Base-by-base conservation (phyloP, 2,888 invertebrate genomes). In the Sinohyriopsis cumingii region DNA sequence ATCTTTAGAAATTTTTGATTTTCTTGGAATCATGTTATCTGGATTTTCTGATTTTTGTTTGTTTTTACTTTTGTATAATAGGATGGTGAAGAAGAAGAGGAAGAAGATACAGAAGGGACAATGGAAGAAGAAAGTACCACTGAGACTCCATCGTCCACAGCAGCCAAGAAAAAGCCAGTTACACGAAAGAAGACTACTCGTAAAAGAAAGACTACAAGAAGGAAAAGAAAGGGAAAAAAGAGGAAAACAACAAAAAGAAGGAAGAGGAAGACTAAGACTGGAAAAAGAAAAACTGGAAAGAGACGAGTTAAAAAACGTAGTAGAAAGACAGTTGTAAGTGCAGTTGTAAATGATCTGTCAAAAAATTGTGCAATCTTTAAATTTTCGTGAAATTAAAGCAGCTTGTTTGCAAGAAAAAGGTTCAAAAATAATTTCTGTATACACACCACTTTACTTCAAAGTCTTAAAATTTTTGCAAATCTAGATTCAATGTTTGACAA, bases 181-280 rank as follows among this genome's bases (percentile, higher is more conserved):
- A 64, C 67, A n/a, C 77, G 69, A 19, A 80, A 69, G 55, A 78
- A 71, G 69, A 65, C 71, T 68, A 68, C 68, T 19, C 60, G 45
- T 25, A 78, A 69, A 56, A 71, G 67, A 53, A 76, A 70, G 68
- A 80, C 70, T 60, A 68, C 73, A 28, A 74, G 75, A 24, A 78
- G 75, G 62, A 69, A 76, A 55, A 77, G 68, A 60, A 66, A 68
- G 55, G 73, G 75, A 64, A 75, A 78, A 71, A 77, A 75, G 53
- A 78, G 65, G 59, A 75, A 72, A 55, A 62, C 61, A 69, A 69
- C 67, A 64, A 71, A 66, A 72, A 76, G 60, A 61, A 77, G 45
- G 24, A 68, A 65, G 65, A 72, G 53, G 59, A 72, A 63, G n/a
- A 75, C 59, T 54, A 68, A 64, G 59, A 69, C 55, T 61, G 54